Percentiles rank a stretch among this genome's conserved stretches.
Conservation (phyloP, 2,888 invertebrate species). For the Allolobophora icterica region DNA sequence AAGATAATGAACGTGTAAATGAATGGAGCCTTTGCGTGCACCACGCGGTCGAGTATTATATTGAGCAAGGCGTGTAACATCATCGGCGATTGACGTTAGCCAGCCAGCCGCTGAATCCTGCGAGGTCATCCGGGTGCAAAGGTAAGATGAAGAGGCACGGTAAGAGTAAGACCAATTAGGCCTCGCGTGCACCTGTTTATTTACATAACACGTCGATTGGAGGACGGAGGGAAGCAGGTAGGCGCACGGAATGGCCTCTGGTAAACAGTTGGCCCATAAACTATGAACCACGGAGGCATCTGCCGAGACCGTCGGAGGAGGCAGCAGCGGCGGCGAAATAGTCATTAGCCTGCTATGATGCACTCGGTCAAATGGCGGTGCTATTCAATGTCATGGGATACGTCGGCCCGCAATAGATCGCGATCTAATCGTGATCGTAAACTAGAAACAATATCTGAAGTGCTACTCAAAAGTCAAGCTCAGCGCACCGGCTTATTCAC, state of each 20-base stretch:
- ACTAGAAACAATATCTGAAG: no score
- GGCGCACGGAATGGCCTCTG: background rate
- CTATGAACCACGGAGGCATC: constrained; percentile 9
- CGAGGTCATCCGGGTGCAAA: background rate
- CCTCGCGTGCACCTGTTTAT: background rate
- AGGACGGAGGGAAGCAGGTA: background rate
- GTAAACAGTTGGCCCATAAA: constrained; percentile 1
- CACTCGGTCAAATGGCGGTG: background rate
- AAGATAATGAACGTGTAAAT: background rate
- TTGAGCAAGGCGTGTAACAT: background rate
- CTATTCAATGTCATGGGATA: background rate
- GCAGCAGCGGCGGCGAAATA: background rate
- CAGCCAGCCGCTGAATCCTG: background rate
- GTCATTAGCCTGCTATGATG: background rate
- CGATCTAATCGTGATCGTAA: background rate
- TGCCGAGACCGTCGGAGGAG: background rate
- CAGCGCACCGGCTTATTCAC: no score
- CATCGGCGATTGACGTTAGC: background rate
- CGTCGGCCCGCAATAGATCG: background rate
- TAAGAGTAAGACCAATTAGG: background rate
- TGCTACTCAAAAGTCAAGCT: no score
- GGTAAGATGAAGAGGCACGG: background rate
- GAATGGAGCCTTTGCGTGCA: background rate
- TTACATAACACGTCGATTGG: constrained; percentile 17
- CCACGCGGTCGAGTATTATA: background rate